A percentile compares a stretch with the other conserved stretches of the same genome.
phyloP scores from a whole-genome alignment of 2,113 vertebrate species.

The Dipodomys spectabilis region DNA sequence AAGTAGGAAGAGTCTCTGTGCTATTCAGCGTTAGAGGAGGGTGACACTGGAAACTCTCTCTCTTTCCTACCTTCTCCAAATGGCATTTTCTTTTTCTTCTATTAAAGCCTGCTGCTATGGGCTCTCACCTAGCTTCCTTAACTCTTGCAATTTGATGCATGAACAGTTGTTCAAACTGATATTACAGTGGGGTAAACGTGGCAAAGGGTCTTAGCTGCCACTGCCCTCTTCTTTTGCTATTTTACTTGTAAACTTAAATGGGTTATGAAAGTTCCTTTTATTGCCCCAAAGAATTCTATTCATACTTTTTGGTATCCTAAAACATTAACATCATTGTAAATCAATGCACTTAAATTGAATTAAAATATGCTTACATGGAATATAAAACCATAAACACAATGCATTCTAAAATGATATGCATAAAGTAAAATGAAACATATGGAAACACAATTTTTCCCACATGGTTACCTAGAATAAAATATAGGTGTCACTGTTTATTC shows the following conservation, averaged over 20 bases:
- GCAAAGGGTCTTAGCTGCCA: not conserved
- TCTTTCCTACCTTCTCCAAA: not conserved
- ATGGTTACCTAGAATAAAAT: not conserved
- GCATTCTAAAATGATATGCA: not conserved
- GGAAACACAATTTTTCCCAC: not conserved
- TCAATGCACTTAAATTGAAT: not conserved
- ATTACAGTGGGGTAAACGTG: not conserved
- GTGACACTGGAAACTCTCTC: too few species aligned
- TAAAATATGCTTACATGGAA: not conserved
- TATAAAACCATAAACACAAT: slow-evolving; percentile 22
- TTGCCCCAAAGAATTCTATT: not conserved
- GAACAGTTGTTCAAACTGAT: not conserved
- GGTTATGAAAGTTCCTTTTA: slow-evolving; percentile 4
- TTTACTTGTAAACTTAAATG: slow-evolving; percentile 5
- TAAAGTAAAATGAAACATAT: slow-evolving; percentile 11
- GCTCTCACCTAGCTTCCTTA: not conserved
- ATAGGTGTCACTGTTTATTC: not conserved
- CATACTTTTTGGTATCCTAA: not conserved
- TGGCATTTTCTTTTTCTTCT: not conserved
- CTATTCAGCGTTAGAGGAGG: not conserved
- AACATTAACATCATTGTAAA: not conserved
- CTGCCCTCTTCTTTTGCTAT: not conserved
- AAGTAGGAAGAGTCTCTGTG: not conserved
- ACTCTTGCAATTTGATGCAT: not conserved
- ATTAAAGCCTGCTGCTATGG: not conserved